Evolutionary conservation across 2,113 vertebrate genomes (phyloP).

Genomic region (Prolemur simus): DNA sequence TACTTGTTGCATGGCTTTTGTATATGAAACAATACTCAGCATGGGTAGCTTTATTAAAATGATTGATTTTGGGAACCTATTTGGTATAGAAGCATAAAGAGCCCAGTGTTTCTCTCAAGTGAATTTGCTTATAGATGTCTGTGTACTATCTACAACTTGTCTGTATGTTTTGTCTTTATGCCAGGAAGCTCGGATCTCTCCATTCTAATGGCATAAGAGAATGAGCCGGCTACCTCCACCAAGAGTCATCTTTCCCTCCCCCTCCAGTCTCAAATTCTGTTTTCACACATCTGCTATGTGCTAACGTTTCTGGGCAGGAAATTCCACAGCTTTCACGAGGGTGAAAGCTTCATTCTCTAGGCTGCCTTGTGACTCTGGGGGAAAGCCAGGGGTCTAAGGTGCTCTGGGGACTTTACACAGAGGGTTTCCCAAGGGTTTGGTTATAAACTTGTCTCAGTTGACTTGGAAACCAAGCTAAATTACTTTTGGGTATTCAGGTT

Average conservation of each 20-base stretch:
- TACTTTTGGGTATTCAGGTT: neutral
- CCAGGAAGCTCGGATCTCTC: neutral
- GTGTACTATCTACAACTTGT: neutral
- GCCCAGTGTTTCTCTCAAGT: neutral
- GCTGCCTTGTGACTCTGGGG: neutral
- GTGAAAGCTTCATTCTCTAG: neutral
- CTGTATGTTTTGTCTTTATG: neutral
- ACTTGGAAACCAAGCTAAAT: neutral
- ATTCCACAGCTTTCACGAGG: neutral
- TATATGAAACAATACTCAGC: neutral
- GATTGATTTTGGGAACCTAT: neutral
- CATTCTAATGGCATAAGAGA: neutral
- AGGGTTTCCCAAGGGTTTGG: neutral
- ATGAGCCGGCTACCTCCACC: neutral
- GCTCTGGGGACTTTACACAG: neutral
- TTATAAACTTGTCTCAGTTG: neutral
- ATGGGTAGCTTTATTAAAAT: neutral
- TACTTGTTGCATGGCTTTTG: neutral
- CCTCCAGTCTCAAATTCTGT: neutral
- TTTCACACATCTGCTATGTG: neutral
- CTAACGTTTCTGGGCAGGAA: neutral
- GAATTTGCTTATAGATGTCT: neutral
- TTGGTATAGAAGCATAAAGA: neutral
- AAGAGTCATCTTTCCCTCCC: neutral
- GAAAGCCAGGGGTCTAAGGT: neutral